phyloP scores from a whole-genome alignment of 2,797 vertebrate species.

The Babyrousa celebensis region DNA sequence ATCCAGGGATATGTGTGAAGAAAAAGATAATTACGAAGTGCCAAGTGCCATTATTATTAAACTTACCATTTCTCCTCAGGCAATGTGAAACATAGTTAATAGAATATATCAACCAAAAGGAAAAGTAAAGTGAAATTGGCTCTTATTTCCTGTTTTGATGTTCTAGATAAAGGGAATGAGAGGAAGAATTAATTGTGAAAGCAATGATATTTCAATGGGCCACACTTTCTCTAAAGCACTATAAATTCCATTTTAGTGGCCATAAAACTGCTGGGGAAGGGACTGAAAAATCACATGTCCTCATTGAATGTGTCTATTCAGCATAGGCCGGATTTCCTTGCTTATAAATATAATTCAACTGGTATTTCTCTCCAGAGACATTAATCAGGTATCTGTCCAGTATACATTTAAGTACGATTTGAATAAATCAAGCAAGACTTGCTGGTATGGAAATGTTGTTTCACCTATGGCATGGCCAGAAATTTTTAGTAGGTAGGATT shows the following conservation, averaged over 20 bases:
- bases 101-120: conserved; percentile 45
- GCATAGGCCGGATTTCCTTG: not conserved
- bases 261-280: conserved; percentile 28
- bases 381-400: conserved; percentile 22
- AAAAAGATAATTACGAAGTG: not conserved
- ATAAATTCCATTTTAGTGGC: conserved; percentile 61
- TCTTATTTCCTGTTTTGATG: conserved; percentile 6
- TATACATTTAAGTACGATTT: conserved; percentile 45
- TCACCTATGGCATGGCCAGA: conserved; percentile 14
- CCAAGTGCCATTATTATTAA: not conserved
- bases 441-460: conserved; percentile 49
- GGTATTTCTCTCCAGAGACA: conserved; percentile 61
- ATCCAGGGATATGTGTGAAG: conserved; percentile 4
- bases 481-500: conserved; percentile 36
- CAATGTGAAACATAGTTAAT: conserved; percentile 16
- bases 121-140: not conserved
- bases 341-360: conserved; percentile 48
- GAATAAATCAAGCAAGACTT: conserved; percentile 59
- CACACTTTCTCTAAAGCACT: conserved; percentile 60
- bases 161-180: conserved; percentile 55
- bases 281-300: not conserved
- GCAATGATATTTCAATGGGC: conserved; percentile 24
- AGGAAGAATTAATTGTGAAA: conserved; percentile 54
- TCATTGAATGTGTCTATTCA: conserved; percentile 56
- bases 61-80: conserved; percentile 19